phyloP scores from a whole-genome alignment of 2,113 vertebrate genomes.

The Gambusia holbrooki region DNA sequence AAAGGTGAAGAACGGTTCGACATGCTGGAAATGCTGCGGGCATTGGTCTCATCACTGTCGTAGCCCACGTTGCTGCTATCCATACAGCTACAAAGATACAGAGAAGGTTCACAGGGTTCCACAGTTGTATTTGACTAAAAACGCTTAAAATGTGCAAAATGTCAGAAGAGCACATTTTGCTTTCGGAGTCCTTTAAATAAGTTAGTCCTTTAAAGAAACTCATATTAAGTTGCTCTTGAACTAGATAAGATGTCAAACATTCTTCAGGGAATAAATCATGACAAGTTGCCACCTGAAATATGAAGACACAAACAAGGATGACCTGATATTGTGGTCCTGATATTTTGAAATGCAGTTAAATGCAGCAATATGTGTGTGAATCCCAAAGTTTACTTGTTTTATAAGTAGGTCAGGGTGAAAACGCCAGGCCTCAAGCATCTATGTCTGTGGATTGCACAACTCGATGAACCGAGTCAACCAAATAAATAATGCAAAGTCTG shows the following conservation, averaged over 20 bases:
- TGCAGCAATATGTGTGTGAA: not conserved
- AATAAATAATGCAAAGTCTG: constrained; percentile 69
- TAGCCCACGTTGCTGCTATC: constrained; percentile 90
- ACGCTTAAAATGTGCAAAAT: not conserved
- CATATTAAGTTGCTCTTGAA: constrained; percentile 31
- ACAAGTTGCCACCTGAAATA: constrained; percentile 18
- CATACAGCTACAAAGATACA: constrained; percentile 82
- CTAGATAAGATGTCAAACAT: constrained; percentile 32
- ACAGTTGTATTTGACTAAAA: constrained; percentile 7
- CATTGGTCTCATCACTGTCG: constrained; percentile 93
- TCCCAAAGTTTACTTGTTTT: constrained; percentile 8
- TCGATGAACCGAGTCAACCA: constrained; percentile 38
- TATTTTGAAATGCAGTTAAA: not conserved
- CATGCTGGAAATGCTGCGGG: constrained; percentile 92
- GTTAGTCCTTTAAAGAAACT: constrained; percentile 31
- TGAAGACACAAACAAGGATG: constrained; percentile 17
- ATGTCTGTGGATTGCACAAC: constrained; percentile 68
- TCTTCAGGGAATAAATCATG: constrained; percentile 30
- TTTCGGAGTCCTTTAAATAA: constrained; percentile 29
- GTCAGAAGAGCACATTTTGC: constrained; percentile 1
- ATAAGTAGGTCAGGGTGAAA: constrained; percentile 55
- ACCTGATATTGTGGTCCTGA: not conserved
- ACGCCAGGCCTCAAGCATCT: constrained; percentile 40
- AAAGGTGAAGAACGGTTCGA: constrained; percentile 97
- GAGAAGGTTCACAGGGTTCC: constrained; percentile 5